Base-by-base conservation (phyloP, 2,797 vertebrate species). In the Darevskia mixta region DNA sequence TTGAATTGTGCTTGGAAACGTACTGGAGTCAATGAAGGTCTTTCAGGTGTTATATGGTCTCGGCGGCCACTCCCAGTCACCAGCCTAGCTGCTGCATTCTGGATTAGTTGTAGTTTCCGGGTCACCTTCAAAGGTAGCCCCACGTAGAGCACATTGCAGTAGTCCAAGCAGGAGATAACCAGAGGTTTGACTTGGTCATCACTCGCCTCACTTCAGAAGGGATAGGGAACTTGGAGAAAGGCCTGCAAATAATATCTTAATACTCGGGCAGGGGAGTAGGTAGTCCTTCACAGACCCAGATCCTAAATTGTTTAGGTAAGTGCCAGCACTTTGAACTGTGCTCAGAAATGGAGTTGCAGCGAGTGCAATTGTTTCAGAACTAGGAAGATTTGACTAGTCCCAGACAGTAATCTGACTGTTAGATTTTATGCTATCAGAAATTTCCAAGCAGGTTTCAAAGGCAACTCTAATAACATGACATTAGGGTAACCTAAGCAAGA, bases 401-500 rank as follows among this genome's bases (percentile, higher is more conserved):
- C 45, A 25, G 69, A 35, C 23, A 83, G 43, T 49, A 55, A 2
- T 83, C 45, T 55, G 49, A 43, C 43, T 83, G 29, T n/a, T 72
- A n/a, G 55, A 83, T 35, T 72, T 72, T 72, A 25, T 23, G 18
- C 82, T 35, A 25, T 23, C 64, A 41, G 79, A 27, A 23, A 25
- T 3, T 11, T 81, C 79, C 20, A 61, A 81, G n/a, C 23, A 72
- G 43, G 41, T 49, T 71, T 83, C 43, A 66, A 55, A 83, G 82
- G 49, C 18, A 83, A 20, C 41, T 41, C 20, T 45, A 83, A 72
- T 11, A 25, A 83, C 32, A 72, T 35, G 49, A 49, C 49, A 71
- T 35, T 71, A 49, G 32, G 55, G 23, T 83, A 83, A 83, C 17
- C 82, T 83, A 83, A 83, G n/a, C 67, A 71, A 83, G 82, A 83